Base-by-base conservation (phyloP, 2,888 invertebrate genomes). In the Ophion slaviceki region DNA sequence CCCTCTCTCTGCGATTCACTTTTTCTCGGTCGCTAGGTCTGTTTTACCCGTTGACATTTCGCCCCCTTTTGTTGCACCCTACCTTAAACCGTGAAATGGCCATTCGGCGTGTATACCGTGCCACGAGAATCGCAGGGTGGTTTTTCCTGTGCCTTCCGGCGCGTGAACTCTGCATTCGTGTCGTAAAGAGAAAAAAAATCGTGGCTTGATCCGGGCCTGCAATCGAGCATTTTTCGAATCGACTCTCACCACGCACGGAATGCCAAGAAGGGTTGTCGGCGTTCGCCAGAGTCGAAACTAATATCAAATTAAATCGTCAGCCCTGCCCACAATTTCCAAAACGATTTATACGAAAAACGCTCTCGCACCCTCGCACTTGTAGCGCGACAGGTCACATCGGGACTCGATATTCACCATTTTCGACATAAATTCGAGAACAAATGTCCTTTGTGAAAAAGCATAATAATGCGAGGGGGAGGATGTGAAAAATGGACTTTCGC, bases 41-140 rank as follows among this genome's bases (percentile, higher is more conserved):
- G 36, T 59, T 59, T 53, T 70, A 80, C 88, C 86, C 89, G 88
- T 89, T 89, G 89, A 90, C 89, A 89, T 90, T 91, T 89, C 78
- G 88, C 87, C 88, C 90, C 87, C 88, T 82, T 82, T 86, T 86
- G 87, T 88, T 84, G 79, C 89, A 86, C 89, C 90, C 89, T 88
- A 86, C 86, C 87, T 88, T 88, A 86, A 89, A 90, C 90, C 90
- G 90, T 91, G 90, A 92, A 92, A 92, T 91, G 89, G 88, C 91
- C 89, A 92, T 92, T 92, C 91, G 89, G 86, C 72, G 36, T 74
- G 75, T 53, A 64, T 20, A 62, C 84, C 82, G 90, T 80, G 86
- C 89, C 70, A 66, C 75, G 89, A 91, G 81, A 76, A 74, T 53
- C 84, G 85, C 78, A 45, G 70, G 84, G 76, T 77, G 64, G 57